Base-by-base conservation (phyloP, 2,888 invertebrate genomes). In the Glyphotaelius pellucidus region DNA sequence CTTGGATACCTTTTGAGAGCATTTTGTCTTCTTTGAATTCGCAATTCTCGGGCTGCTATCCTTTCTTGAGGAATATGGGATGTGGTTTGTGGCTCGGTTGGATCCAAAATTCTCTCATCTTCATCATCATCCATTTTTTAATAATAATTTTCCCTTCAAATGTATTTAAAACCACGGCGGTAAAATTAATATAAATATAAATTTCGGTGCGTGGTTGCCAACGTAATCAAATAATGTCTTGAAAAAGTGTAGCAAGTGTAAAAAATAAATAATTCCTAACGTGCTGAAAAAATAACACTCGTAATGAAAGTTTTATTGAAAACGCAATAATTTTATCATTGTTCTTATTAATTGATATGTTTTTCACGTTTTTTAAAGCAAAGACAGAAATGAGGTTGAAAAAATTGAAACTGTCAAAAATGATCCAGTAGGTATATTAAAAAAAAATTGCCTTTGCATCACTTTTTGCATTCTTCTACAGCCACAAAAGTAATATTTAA, bases 21-120 rank as follows among this genome's bases (percentile, higher is more conserved):
- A 92, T 97, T 97, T 93, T 96, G 95, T 93, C 97, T 95, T 92
- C 96, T 96, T 94, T 97, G 96, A 94, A 98, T 98, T 87, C 98
- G 96, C 89, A 97, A 94, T 92, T 96, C 95, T 92, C 98, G 96
- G 0, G 97, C 98, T 83, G 97, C 95, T 95, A 98, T 98, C 94
- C 98, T 95, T 94, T 98, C 98, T 88, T 96, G 96, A 14, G 97
- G 96, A 94, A 98, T 91, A n/a, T 38, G 38, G 14, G 92, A 92
- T 30, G 91, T 87, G 9, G 91, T 95, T 93, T 97, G 96, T 1
- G 97, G 97, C 94, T 97, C 97, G 92, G 95, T 96, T 0, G 96
- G 95, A 12, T 95, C 95, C 93, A 96, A 94, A 4, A 96, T 95
- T 94, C 96, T 95, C 15, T 96, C 96, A 42, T 95, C 95, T 0